Conservation (phyloP, 2,888 invertebrate genomes). For the Drosophila koepferae region DNA sequence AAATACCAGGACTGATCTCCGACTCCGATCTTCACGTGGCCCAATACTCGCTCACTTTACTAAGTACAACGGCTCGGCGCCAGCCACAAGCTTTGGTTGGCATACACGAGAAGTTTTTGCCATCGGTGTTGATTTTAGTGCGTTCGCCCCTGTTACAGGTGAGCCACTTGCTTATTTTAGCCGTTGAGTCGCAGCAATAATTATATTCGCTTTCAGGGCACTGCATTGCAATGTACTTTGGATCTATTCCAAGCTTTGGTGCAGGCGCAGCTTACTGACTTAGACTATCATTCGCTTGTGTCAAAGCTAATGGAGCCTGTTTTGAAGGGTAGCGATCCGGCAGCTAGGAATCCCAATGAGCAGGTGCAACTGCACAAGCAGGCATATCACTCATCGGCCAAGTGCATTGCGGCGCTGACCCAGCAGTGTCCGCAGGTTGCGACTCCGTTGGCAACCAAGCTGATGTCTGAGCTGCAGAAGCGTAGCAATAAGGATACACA, state of each 20-base stretch:
- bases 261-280: constrained; percentile 91
- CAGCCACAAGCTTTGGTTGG: constrained; percentile 92
- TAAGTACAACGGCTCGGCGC: constrained; percentile 92
- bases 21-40: constrained; percentile 99
- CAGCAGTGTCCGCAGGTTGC: constrained; percentile 91
- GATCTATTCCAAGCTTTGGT: constrained; percentile 97
- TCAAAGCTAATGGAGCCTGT: constrained; percentile 91
- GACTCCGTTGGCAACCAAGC: constrained; percentile 88
- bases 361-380: constrained; percentile 89
- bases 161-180: constrained; percentile 9
- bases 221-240: constrained; percentile 95
- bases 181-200: background rate
- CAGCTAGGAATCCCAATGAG: constrained; percentile 84
- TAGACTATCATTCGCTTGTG: constrained; percentile 93
- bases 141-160: constrained; percentile 93
- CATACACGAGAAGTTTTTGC: constrained; percentile 91
- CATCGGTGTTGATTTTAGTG: constrained; percentile 93
- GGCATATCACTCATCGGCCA: constrained; percentile 98
- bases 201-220: constrained; percentile 87
- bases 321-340: constrained; percentile 59
- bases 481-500: constrained; percentile 89
- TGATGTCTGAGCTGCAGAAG: constrained; percentile 90
- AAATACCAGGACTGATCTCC: constrained; percentile 95
- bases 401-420: constrained; percentile 97
- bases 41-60: constrained; percentile 93